phyloP scores from a whole-genome alignment of 2,113 vertebrate species.

The Myodes glareolus region DNA sequence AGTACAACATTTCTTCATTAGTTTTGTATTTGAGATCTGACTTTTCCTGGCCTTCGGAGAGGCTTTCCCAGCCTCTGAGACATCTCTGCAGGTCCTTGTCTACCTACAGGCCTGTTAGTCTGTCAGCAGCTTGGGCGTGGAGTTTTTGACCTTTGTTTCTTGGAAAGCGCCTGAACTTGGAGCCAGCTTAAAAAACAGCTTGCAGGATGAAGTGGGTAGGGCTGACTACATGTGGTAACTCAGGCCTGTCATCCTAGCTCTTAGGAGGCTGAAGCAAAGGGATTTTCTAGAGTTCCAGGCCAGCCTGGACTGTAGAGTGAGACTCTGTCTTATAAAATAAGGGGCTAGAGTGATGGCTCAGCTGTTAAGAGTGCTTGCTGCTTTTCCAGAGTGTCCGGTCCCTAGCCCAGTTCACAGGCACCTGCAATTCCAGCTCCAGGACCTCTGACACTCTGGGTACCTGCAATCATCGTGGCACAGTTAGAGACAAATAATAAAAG shows the following conservation, averaged over 20 bases:
- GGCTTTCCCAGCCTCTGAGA: neutral
- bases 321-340: neutral
- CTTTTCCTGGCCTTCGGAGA: neutral
- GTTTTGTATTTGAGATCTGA: neutral
- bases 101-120: neutral
- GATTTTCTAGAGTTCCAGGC: neutral
- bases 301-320: neutral
- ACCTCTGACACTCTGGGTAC: neutral
- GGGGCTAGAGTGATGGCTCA: neutral
- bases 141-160: neutral
- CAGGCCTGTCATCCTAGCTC: neutral
- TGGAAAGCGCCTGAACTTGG: neutral
- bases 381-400: neutral
- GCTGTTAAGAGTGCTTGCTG: neutral
- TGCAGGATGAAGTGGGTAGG: neutral
- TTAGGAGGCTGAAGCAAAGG: neutral
- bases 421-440: neutral
- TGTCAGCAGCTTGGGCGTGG: neutral
- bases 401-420: neutral
- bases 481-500: neutral
- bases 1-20: neutral
- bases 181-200: neutral
- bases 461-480: neutral
- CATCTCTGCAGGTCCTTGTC: neutral
- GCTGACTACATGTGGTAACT: neutral